Percentiles rank a stretch among this genome's conserved stretches.
Conservation (phyloP, 2,888 invertebrate genomes). For the Argyresthia goedartella region DNA sequence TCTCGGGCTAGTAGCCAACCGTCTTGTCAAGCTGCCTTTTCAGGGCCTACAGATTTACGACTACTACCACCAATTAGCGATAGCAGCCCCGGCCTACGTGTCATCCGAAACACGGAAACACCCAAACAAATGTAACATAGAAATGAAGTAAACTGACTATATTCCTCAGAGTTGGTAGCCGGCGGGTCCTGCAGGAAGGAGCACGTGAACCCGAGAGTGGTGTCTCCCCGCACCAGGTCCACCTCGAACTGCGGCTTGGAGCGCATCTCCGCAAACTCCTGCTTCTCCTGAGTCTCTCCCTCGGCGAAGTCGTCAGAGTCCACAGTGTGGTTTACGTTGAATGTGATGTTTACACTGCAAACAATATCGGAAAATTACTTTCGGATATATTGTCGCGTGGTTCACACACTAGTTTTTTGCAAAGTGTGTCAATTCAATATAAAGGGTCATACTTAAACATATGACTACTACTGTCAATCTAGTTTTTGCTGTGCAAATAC, state of each 20-base stretch:
- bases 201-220: constrained; percentile 88
- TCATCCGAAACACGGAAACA: too few species aligned
- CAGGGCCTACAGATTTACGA: too few species aligned
- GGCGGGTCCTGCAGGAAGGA: constrained; percentile 79
- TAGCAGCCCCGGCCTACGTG: too few species aligned
- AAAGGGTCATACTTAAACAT: too few species aligned
- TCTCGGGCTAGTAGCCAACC: too few species aligned
- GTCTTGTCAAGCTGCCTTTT: too few species aligned
- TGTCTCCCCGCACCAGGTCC: constrained; percentile 82
- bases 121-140: too few species aligned
- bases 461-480: too few species aligned
- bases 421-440: background rate
- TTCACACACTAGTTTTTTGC: background rate
- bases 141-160: constrained; percentile 61
- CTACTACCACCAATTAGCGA: too few species aligned
- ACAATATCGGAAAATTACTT: too few species aligned
- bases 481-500: too few species aligned
- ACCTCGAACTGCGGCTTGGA: constrained; percentile 94
- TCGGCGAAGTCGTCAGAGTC: constrained; percentile 83
- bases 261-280: constrained; percentile 85
- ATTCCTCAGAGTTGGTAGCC: constrained; percentile 76
- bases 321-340: constrained; percentile 96
- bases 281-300: constrained; percentile 76
- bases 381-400: background rate
- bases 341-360: constrained; percentile 79